Evolutionary conservation across 2,113 vertebrate species (phyloP), one percentile per base, ranked within the genome.

Genomic region (Antidorcas marsupialis): DNA sequence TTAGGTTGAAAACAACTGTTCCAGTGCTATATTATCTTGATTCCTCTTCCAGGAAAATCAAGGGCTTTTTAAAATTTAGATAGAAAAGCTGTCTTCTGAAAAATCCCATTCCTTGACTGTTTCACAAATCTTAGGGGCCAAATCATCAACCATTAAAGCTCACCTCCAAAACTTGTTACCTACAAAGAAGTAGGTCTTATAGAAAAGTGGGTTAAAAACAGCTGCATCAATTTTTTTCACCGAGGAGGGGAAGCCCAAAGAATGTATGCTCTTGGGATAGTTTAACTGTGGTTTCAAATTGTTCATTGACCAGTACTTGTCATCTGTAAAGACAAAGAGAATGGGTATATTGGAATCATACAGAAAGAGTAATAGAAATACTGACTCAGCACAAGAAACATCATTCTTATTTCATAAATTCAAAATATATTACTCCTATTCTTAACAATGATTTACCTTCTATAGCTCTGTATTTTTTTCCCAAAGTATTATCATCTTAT

Each of bases 101-200:
- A 93, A 86, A 55, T 9, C 53, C 33, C 21, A 25, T 57, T 47
- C 15, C 17, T 14, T 94, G 60, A 15, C 52, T 28, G 0, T 36
- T 71, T 82, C 81, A 59, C 4, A 62, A 59, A 82, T 25, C 5
- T 91, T 74, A 87, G 45, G 14, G 27, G 19, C 21, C 28, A 74
- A 86, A 47, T n/a, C 55, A 86, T 36, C 62, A 93, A 91, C 1
- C n/a, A 53, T 64, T 36, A 25, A 94, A 23, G 15, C 97, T 96
- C 97, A 99, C 99, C 99, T 99, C 99, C 99, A 99, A 93, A 99
- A 99, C 0, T 98, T 98, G 36, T 99, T 98, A 1, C 99, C 99
- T 0, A 98, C 98, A 95, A 99, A 99, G 92, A 99, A 98, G 17
- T 99, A 99, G 5, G 99, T 99, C 98, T 99, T 99, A 64, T 98